These are phyloP conservation scores for Neodontobutis hainanensis DNA, from an alignment of 2,113 vertebrate genomes.

Conservation along the genomic window DNA sequence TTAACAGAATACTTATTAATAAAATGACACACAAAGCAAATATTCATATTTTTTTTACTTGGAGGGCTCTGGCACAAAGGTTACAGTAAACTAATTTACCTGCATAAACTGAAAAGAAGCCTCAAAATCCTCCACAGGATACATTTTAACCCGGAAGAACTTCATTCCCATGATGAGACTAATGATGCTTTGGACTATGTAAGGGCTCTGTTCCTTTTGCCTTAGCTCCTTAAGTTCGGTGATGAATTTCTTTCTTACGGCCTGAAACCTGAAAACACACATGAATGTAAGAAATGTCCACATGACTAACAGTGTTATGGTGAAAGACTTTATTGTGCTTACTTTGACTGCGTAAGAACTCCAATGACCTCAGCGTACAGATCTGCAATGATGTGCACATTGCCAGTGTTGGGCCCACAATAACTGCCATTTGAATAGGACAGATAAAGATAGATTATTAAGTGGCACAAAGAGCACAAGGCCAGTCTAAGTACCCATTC, in stretches of 20 bases:
- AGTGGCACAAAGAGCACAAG: constrained; percentile 10
- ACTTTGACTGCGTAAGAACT: constrained; percentile 98
- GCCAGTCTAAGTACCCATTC: constrained; percentile 2
- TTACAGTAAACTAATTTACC: constrained; percentile 67
- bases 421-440: constrained; percentile 78
- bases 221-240: constrained; percentile 95
- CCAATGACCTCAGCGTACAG: constrained; percentile 98
- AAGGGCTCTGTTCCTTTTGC: constrained; percentile 94
- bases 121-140: constrained; percentile 98
- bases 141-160: constrained; percentile 99
- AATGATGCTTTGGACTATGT: constrained; percentile 95
- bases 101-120: constrained; percentile 99
- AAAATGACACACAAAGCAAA: constrained; percentile 4
- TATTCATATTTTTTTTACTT: background rate
- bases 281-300: constrained; percentile 1
- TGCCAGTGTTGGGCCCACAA: constrained; percentile 98
- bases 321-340: constrained; percentile 43
- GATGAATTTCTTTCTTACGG: constrained; percentile 98
- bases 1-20: constrained; percentile 3
- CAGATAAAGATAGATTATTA: background rate
- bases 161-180: constrained; percentile 99
- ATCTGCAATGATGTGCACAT: constrained; percentile 98
- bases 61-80: background rate
- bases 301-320: background rate
- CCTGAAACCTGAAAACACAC: constrained; percentile 86